Evolutionary conservation across 2,113 vertebrate species (phyloP), one percentile per base, ranked within the genome.

Genomic region (Stercorarius parasiticus): DNA sequence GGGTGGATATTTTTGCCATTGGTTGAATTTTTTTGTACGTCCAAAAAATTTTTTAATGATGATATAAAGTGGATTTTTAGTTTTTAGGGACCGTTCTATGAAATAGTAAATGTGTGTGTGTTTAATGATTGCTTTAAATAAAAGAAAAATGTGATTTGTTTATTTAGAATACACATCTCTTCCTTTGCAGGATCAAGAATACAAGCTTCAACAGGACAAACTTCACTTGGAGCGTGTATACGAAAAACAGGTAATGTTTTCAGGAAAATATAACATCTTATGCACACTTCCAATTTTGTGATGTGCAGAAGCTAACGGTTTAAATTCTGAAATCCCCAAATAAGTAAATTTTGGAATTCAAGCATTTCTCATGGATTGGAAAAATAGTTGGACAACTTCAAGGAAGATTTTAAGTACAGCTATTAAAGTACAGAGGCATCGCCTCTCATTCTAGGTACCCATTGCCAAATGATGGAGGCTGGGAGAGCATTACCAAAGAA

Each of bases 221-320:
- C 97, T 98, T 82, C 96, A 98, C 55, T 90, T 99, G 95, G 98
- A 99, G 88, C 90, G 50, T 91, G 92, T 36, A 50, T 98, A 96
- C 96, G 99, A 99, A 85, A 99, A 98, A 93, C 98, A 99, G 99
- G 99, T 99, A 98, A 94, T n/a, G 14, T 62, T 90, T 77, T 25
- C 30, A 94, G 79, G n/a, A 53, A 59, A 58, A 89, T 7, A 29
- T 4, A 29, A 11, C 30, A 5, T 21, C 40, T 65, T 38, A 27
- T 20, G 20, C 55, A 45, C 7, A 3, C 9, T 58, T 53, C 34
- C n/a, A 30, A 0, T 27, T 52, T 14, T 42, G 7, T 49, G 56
- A 27, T 40, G 13, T 13, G 21, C n/a, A 64, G 29, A 23, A 79
- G 6, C 8, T 47, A 17, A 71, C 77, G 8, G 11, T 53, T 72